These are phyloP conservation scores for Sabatieria punctata DNA, from an alignment of 2,888 invertebrate genomes.

Conservation along the genomic window DNA sequence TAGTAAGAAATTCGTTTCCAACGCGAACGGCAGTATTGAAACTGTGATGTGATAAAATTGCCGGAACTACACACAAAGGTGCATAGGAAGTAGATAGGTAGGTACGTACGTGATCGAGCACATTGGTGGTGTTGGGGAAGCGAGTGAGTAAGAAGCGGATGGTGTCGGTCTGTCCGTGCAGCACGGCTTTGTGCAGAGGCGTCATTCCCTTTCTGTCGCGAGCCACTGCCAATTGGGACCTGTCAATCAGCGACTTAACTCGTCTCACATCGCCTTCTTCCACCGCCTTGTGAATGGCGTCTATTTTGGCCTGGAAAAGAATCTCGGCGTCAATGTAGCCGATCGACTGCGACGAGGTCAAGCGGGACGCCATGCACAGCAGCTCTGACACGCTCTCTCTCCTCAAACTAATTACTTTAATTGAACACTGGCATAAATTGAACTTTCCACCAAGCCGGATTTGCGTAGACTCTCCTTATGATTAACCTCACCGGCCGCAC, in stretches of 20 bases:
- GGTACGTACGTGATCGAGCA: constrained; percentile 32
- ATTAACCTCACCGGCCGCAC: too few species aligned
- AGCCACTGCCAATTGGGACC: constrained; percentile 57
- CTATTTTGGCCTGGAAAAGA: constrained; percentile 58
- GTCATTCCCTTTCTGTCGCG: constrained; percentile 62
- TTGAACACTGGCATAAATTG: too few species aligned
- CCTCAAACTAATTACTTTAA: too few species aligned
- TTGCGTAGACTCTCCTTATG: too few species aligned
- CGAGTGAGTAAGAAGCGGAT: constrained; percentile 45
- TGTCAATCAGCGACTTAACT: constrained; percentile 52
- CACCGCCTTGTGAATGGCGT: constrained; percentile 66
- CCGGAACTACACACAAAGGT: neutral
- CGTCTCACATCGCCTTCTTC: constrained; percentile 64
- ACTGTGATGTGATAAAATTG: too few species aligned
- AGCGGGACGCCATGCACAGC: too few species aligned
- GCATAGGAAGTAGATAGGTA: neutral
- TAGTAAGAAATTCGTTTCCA: too few species aligned
- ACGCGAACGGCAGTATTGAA: too few species aligned
- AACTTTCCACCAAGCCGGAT: too few species aligned
- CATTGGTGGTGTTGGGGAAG: constrained; percentile 33
- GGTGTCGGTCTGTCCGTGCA: constrained; percentile 63
- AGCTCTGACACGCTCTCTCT: too few species aligned
- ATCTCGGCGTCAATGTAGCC: too few species aligned
- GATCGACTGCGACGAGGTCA: too few species aligned
- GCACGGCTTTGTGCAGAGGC: constrained; percentile 59